A percentile compares a stretch with the other conserved stretches of the same genome.
These are phyloP conservation scores for Chrysolina oricalcia DNA, from an alignment of 2,888 invertebrate species.

Conservation along the genomic window DNA sequence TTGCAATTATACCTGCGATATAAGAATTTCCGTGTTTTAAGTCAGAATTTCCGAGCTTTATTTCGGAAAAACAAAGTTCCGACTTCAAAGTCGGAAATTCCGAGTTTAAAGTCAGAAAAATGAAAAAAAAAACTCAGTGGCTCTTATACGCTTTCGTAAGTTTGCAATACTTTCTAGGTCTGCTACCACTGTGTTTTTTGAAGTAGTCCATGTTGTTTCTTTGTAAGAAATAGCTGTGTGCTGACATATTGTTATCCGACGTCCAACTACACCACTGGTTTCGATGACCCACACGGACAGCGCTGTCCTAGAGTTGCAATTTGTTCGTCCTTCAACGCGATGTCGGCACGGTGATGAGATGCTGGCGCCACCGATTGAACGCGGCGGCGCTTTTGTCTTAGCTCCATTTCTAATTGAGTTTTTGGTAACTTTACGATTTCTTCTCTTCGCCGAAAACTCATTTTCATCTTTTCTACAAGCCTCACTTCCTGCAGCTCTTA, in stretches of 20 bases:
- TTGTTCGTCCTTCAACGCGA: slow-evolving; percentile 46
- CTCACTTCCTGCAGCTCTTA: slow-evolving; percentile 24
- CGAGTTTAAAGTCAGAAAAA: no score
- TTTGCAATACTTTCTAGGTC: no score
- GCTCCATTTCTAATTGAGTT: slow-evolving; percentile 59
- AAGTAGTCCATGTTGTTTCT: no score
- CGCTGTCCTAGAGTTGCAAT: slow-evolving; percentile 47
- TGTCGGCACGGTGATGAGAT: slow-evolving; percentile 45
- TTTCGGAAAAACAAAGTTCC: no score
- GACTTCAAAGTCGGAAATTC: no score
- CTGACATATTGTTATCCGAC: slow-evolving; percentile 3
- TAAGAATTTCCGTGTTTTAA: no score
- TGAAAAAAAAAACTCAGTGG: no score
- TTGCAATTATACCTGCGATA: no score
- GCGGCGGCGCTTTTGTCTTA: slow-evolving; percentile 60
- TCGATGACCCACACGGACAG: slow-evolving; percentile 33
- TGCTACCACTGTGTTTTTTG: no score
- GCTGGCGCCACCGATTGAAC: slow-evolving; percentile 58
- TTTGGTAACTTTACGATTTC: slow-evolving; percentile 60
- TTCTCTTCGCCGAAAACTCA: slow-evolving; percentile 37
- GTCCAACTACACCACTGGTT: slow-evolving; percentile 37
- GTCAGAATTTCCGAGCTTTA: no score
- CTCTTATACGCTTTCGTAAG: no score
- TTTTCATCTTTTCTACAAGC: slow-evolving; percentile 42
- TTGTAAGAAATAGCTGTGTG: no score